Evolutionary conservation across 2,888 invertebrate species (phyloP).

Genomic region (Parnassius mnemosyne): DNA sequence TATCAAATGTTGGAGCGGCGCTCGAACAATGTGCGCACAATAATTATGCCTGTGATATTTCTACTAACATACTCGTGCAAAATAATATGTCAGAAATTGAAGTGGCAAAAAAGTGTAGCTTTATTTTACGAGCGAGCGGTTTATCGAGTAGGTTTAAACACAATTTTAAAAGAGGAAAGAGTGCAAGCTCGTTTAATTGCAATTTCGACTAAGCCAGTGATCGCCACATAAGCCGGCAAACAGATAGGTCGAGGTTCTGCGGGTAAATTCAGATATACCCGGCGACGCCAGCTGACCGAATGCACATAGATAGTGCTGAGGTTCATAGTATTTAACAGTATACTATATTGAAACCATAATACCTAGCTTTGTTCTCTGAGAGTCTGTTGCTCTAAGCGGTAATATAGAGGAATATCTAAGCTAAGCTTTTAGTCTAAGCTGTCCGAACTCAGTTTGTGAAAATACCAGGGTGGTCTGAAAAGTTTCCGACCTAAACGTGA

Average conservation of each 20-base stretch:
- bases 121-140: background rate
- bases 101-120: background rate
- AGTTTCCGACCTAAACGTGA: no score
- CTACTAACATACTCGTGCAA: no score
- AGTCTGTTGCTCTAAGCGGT: background rate
- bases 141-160: conserved; percentile 8
- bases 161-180: conserved; percentile 36
- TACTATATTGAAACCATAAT: conserved; percentile 33
- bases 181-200: conserved; percentile 62
- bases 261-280: conserved; percentile 50
- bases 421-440: no score
- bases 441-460: no score
- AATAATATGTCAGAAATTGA: conserved; percentile 1
- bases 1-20: conserved; percentile 17
- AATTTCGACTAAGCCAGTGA: conserved; percentile 66
- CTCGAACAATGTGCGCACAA: conserved; percentile 8
- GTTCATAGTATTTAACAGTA: conserved; percentile 52
- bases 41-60: conserved; percentile 3
- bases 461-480: no score
- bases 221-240: conserved; percentile 63
- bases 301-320: conserved; percentile 42
- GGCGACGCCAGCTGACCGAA: conserved; percentile 35
- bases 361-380: conserved; percentile 27
- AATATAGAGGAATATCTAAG: no score
- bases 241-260: conserved; percentile 53